A percentile compares a stretch with the other conserved stretches of the same genome.
These are phyloP conservation scores for Jaculus jaculus DNA, from an alignment of 2,113 vertebrate species.

Conservation along the genomic window DNA sequence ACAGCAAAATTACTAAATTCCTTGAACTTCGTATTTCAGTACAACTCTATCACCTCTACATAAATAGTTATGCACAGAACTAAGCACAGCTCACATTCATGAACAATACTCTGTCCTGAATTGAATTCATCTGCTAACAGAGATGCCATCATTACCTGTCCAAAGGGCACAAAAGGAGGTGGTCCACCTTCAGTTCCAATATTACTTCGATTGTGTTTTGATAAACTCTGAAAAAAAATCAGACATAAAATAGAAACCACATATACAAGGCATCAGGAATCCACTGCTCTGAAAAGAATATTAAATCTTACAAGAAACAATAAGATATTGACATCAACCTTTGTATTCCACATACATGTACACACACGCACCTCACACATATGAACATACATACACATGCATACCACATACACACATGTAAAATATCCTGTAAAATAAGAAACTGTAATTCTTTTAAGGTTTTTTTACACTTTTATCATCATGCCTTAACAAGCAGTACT, in stretches of 20 bases:
- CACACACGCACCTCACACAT: too few species aligned
- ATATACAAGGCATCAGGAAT: not conserved
- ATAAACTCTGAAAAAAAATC: constrained; percentile 90
- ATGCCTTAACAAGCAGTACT: constrained; percentile 31
- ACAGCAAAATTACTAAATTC: constrained; percentile 41
- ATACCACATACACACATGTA: too few species aligned
- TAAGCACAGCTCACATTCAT: constrained; percentile 22
- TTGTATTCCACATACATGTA: too few species aligned
- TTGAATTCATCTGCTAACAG: constrained; percentile 40
- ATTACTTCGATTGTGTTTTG: constrained; percentile 96
- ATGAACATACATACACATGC: too few species aligned
- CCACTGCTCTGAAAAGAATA: not conserved
- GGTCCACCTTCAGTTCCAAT: constrained; percentile 97
- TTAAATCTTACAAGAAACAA: not conserved
- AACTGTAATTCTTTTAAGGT: constrained; percentile 8
- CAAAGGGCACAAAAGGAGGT: constrained; percentile 98
- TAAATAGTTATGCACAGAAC: constrained; percentile 8
- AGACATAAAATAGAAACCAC: constrained; percentile 36
- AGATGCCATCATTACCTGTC: constrained; percentile 89
- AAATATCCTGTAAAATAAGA: too few species aligned
- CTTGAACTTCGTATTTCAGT: constrained; percentile 34
- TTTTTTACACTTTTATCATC: constrained; percentile 46
- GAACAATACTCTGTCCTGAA: constrained; percentile 43
- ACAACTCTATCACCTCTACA: not conserved
- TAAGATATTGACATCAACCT: too few species aligned